phyloP scores from a whole-genome alignment of 1,140 invertebrate species.

The Dinothrombium tinctorium region DNA sequence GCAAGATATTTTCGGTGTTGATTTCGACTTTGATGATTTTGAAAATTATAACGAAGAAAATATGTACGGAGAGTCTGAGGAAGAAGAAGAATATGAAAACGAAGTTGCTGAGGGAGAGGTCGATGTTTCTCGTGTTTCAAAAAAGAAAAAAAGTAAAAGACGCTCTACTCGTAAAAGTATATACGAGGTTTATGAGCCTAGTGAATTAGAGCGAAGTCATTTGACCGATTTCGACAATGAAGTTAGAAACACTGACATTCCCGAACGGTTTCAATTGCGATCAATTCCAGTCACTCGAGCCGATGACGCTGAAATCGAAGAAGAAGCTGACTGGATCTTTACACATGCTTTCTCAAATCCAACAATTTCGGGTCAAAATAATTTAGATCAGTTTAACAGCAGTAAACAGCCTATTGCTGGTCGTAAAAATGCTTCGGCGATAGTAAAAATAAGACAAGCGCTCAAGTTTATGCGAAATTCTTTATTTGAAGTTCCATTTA shows the following conservation, averaged over 20 bases:
- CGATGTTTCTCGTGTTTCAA: conserved; percentile 23
- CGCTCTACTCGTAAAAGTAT: conserved; percentile 67
- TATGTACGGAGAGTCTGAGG: conserved; percentile 34
- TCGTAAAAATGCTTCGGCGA: conserved; percentile 30
- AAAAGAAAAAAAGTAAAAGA: conserved; percentile 46
- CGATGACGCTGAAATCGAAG: conserved; percentile 53
- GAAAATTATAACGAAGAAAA: conserved; percentile 45
- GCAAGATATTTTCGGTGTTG: conserved; percentile 96
- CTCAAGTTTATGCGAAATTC: conserved; percentile 89
- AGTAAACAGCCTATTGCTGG: conserved; percentile 15
- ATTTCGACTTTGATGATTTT: conserved; percentile 80
- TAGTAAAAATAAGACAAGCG: conserved; percentile 74
- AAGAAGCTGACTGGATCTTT: conserved; percentile 95
- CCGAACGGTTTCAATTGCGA: conserved; percentile 53
- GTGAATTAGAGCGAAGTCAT: conserved; percentile 81
- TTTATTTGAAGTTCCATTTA: conserved; percentile 73
- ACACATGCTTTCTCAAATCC: conserved; percentile 68
- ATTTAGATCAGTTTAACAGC: conserved; percentile 9
- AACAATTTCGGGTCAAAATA: conserved; percentile 43
- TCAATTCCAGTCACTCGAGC: conserved; percentile 53
- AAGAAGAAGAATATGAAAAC: conserved; percentile 25
- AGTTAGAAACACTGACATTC: conserved; percentile 61
- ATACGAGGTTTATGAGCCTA: conserved; percentile 70
- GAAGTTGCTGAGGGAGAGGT: conserved; percentile 23
- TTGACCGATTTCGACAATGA: conserved; percentile 85